Evolutionary conservation across 2,797 vertebrate species (phyloP).

Genomic region (Channallabes apus): DNA sequence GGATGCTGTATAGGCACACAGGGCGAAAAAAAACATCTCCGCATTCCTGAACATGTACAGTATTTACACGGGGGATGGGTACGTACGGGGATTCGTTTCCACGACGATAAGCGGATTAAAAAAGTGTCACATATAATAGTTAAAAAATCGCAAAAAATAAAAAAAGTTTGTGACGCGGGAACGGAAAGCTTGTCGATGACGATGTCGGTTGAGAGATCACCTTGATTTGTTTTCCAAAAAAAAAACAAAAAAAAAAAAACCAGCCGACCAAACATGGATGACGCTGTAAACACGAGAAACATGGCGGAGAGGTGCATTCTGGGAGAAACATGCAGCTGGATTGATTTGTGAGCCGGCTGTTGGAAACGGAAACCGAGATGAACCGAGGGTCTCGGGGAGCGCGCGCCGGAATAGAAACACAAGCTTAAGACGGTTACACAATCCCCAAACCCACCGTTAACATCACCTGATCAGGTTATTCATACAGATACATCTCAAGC

Average conservation of each 20-base stretch:
- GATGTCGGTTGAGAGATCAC: too few relatives aligned
- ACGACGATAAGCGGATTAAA: background rate
- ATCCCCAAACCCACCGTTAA: slow-evolving; percentile 79
- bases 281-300: slow-evolving; percentile 37
- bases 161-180: too few relatives aligned
- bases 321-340: slow-evolving; percentile 42
- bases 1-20: slow-evolving; percentile 77
- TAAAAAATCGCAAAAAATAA: too few relatives aligned
- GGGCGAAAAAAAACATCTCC: slow-evolving; percentile 48
- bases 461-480: slow-evolving; percentile 71
- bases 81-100: background rate
- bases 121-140: background rate
- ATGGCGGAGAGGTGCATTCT: slow-evolving; percentile 29
- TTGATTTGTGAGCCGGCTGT: background rate
- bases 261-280: background rate
- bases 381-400: slow-evolving; percentile 72
- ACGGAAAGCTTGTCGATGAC: background rate
- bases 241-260: background rate
- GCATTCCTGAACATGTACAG: slow-evolving; percentile 41
- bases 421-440: slow-evolving; percentile 55
- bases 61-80: slow-evolving; percentile 7
- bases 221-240: background rate
- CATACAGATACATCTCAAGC: slow-evolving; percentile 78
- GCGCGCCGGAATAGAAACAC: slow-evolving; percentile 70
- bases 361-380: slow-evolving; percentile 35